These are phyloP conservation scores for Orthosia gothica DNA, from an alignment of 2,888 invertebrate species.

Conservation along the genomic window DNA sequence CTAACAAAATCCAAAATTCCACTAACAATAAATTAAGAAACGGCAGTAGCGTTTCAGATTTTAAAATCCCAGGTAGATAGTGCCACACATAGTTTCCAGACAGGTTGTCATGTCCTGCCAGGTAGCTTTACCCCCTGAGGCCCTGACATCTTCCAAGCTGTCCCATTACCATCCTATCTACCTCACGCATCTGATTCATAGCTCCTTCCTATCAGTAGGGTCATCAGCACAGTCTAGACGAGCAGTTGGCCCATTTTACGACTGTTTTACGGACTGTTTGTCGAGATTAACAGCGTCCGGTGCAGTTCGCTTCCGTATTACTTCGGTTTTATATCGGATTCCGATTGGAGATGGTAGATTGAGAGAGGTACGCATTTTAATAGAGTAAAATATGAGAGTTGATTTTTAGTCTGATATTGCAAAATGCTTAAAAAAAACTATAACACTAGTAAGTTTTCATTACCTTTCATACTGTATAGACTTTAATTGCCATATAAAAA, in stretches of 20 bases:
- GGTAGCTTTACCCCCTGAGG: constrained; percentile 7
- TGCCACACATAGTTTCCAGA: constrained; percentile 4
- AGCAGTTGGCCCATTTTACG: constrained; percentile 45
- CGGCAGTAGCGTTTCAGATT: neutral
- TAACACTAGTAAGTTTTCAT: neutral
- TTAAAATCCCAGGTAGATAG: neutral
- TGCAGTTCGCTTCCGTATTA: constrained; percentile 39
- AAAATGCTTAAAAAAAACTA: neutral
- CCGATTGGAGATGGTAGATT: neutral
- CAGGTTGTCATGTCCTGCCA: constrained; percentile 14
- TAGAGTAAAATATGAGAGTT: neutral
- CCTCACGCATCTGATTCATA: constrained; percentile 25
- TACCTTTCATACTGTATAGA: neutral
- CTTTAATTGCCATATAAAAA: constrained; percentile 6
- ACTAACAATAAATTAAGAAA: neutral
- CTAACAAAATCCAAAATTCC: too few species aligned
- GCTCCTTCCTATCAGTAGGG: constrained; percentile 32
- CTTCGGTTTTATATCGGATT: constrained; percentile 19
- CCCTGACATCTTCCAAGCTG: constrained; percentile 23
- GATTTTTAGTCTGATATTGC: neutral
- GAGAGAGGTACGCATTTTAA: constrained; percentile 1
- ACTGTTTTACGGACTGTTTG: constrained; percentile 33
- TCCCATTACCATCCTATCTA: constrained; percentile 29
- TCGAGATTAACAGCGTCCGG: constrained; percentile 48
- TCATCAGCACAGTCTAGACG: constrained; percentile 50